phyloP scores from a whole-genome alignment of 2,888 invertebrate species.

The Caradrina clavipalpis region DNA sequence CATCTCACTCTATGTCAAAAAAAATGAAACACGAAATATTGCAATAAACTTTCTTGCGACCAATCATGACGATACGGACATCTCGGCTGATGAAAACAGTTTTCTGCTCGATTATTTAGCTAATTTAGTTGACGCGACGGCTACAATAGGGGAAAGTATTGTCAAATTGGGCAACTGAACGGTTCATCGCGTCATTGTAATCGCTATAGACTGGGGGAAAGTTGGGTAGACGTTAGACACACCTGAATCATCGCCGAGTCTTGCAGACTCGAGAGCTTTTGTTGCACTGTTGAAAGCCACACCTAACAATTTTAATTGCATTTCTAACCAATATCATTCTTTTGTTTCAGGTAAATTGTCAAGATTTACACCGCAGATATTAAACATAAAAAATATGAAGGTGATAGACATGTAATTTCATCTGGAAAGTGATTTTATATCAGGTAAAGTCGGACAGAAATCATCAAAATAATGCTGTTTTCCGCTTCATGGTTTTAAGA shows the following conservation, averaged over 20 bases:
- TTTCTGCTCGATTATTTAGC: constrained; percentile 56
- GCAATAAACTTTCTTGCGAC: constrained; percentile 51
- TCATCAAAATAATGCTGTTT: constrained; percentile 2
- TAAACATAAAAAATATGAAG: constrained; percentile 14
- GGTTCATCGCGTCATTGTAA: constrained; percentile 73
- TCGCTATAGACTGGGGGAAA: constrained; percentile 73
- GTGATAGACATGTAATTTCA: constrained; percentile 22
- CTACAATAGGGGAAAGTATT: constrained; percentile 77
- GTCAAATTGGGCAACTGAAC: constrained; percentile 73
- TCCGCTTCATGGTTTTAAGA: constrained; percentile 11
- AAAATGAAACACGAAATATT: constrained; percentile 46
- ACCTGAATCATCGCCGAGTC: constrained; percentile 63
- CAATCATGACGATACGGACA: constrained; percentile 16
- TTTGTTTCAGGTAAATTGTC: constrained; percentile 72
- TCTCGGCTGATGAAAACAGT: constrained; percentile 48
- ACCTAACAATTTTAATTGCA: constrained; percentile 41
- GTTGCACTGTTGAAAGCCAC: constrained; percentile 36
- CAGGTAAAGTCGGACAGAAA: constrained; percentile 29
- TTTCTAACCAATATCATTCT: constrained; percentile 48
- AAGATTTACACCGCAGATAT: constrained; percentile 24
- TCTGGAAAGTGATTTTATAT: constrained; percentile 16
- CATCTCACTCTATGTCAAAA: constrained; percentile 30
- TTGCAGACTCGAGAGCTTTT: constrained; percentile 43
- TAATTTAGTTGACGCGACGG: constrained; percentile 53
- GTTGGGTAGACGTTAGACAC: constrained; percentile 74